phyloP scores from a whole-genome alignment of 2,113 vertebrate species.

The Dasyurus viverrinus region DNA sequence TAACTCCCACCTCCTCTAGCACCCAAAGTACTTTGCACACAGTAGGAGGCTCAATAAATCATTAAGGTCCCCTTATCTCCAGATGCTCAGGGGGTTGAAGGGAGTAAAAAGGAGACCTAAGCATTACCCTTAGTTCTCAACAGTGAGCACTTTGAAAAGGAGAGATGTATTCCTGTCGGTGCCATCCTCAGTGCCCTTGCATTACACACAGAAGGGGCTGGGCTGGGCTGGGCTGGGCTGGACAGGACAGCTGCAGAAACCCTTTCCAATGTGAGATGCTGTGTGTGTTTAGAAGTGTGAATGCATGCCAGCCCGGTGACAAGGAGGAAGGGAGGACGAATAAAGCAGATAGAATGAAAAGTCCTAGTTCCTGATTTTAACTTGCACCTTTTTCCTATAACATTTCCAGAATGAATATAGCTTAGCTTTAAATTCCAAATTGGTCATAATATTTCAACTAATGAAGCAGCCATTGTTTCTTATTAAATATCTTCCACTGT shows the following conservation, averaged over 20 bases:
- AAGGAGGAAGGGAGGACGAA: not conserved
- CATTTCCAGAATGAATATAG: slow-evolving; percentile 23
- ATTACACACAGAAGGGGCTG: not conserved
- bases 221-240: no score
- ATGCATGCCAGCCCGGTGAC: not conserved
- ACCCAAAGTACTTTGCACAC: not conserved
- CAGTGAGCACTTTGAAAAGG: not conserved
- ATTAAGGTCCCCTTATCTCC: not conserved
- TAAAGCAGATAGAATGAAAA: not conserved
- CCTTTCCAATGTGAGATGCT: not conserved
- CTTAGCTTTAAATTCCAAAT: slow-evolving; percentile 26
- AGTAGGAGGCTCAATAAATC: not conserved
- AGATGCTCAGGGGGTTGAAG: not conserved
- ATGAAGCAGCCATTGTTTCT: slow-evolving; percentile 7
- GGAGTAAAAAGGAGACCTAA: not conserved
- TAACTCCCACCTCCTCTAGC: not conserved
- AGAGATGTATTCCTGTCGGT: not conserved
- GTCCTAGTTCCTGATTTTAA: not conserved
- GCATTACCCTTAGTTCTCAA: not conserved
- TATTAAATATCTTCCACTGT: no score
- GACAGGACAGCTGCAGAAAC: not conserved
- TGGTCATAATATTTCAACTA: slow-evolving; percentile 30
- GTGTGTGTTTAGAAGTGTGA: not conserved
- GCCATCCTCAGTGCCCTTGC: not conserved
- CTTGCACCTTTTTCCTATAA: not conserved